Evolutionary conservation across 2,888 invertebrate genomes (phyloP), one percentile per base, ranked within the genome.

Genomic region (Pogonocherus hispidulus): DNA sequence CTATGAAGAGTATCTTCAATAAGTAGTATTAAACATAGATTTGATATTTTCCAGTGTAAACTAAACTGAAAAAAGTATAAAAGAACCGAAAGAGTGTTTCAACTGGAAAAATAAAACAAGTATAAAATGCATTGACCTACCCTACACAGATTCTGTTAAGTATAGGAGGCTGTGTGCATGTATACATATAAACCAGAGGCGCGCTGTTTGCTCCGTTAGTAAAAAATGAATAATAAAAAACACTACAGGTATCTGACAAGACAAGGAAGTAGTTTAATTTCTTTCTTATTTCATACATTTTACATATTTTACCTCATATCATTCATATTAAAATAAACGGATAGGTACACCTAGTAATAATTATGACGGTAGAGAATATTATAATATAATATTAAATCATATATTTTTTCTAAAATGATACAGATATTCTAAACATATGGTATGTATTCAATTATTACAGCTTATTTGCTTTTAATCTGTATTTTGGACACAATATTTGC

Each of bases 51-150:
- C 71, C 77, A 74, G 71, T 73, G 76, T 72, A 77, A 73, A 71
- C 75, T 78, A 74, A 82, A 80, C 79, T 81, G 81, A 83, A 84
- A 84, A 84, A 81, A 81, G 79, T 79, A 82, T 80, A 82, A 83
- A 83, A 82, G 82, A 84, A 82, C 79, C 78, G 82, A 84, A 84
- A 84, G 84, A 84, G 84, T 85, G 82, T 83, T 80, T 81, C 79
- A 75, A 71, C 75, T 76, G 69, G 79, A 79, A 84, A 85, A 85
- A 85, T 84, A 85, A 85, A 85, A 84, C 85, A 82, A 84, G 84
- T 82, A 85, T 84, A 84, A 85, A 84, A 86, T 85, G 83, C 86
- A 85, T 84, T 86, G 86, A 86, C 86, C 86, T 86, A 86, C 86
- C 86, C 86, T 85, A 85, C 86, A 85, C 85, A 84, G 84, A 85